Evolutionary conservation across 1,140 invertebrate genomes (phyloP), one percentile per base, ranked within the genome.

Genomic region (Polypedilum pembai): DNA sequence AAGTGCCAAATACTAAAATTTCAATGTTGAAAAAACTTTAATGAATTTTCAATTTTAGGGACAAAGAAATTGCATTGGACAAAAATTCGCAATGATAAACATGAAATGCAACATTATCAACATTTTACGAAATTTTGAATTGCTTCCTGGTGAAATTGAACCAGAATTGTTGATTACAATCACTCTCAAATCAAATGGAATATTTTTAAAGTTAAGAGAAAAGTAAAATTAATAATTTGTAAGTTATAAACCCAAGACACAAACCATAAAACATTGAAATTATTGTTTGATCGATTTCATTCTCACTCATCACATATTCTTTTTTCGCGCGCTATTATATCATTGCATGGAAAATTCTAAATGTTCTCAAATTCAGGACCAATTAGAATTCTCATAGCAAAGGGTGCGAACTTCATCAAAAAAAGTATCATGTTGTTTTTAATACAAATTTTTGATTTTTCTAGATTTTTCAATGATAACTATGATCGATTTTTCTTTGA

Each of bases 31-130:
- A 15, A 17, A 56, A 20, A 18, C 17, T 20, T 69, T 69, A 33
- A 33, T n/a, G n/a, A n/a, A n/a, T n/a, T n/a, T n/a, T n/a, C n/a
- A n/a, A n/a, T n/a, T 17, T 2, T 20, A 69, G 65, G 17, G 89
- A 2, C 82, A 83, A 1, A 80, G 88, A 74, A 88, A 89, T 76
- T 90, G 88, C 75, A 87, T 90, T 75, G 81, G 82, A 69, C 82
- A 83, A 78, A 82, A 82, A 21, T 84, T 81, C 76, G 83, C 83
- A 5, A 77, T 83, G 41, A 77, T 82, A 18, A 80, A 82, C 75
- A 76, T 83, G 74, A 83, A 83, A 75, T 80, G 78, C 41, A 78
- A 80, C 4, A 77, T 84, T 10, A 81, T 80, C 24, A 81, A 83
- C 75, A 41, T 83, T 5, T 76, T 84, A 7, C 76, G 83, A 12